phyloP scores from a whole-genome alignment of 2,797 vertebrate genomes.

The Coranthus polyacanthus region DNA sequence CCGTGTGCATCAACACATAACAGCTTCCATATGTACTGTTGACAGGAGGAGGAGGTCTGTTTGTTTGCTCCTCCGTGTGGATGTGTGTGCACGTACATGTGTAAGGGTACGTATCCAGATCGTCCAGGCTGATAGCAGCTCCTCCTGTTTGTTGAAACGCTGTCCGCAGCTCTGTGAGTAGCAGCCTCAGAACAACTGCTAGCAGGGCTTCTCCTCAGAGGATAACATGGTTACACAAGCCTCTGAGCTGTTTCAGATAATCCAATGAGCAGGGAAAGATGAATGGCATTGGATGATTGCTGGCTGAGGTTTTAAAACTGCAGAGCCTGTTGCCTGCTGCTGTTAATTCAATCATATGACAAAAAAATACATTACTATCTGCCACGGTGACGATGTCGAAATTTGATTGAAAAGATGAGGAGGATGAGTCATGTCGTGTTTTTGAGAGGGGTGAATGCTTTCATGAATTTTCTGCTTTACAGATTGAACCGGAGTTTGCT shows the following conservation, averaged over 20 bases:
- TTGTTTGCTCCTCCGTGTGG: conserved; percentile 18
- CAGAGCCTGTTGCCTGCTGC: conserved; percentile 51
- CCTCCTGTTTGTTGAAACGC: conserved; percentile 56
- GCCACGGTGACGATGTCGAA: conserved; percentile 23
- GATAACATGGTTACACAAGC: conserved; percentile 68
- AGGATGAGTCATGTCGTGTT: conserved; percentile 17
- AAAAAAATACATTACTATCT: conserved; percentile 38
- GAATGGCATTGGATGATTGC: conserved; percentile 54
- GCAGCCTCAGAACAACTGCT: conserved; percentile 44
- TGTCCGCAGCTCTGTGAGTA: conserved; percentile 28
- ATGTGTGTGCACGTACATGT: conserved; percentile 23
- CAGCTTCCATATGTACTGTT: conserved; percentile 39
- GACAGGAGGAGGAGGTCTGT: conserved; percentile 47
- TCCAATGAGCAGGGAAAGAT: conserved; percentile 67
- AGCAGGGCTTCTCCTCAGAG: conserved; percentile 60
- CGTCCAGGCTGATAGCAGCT: conserved; percentile 37
- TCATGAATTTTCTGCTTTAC: conserved; percentile 24
- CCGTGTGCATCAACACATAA: conserved; percentile 24
- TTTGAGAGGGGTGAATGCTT: conserved; percentile 21
- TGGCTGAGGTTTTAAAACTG: conserved; percentile 52
- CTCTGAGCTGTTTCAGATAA: conserved; percentile 69
- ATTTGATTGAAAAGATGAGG: conserved; percentile 36
- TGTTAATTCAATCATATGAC: conserved; percentile 50
- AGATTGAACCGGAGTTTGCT: not conserved
- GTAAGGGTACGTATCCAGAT: conserved; percentile 56